Base-by-base conservation (phyloP, 1,140 invertebrate species). In the Ladona fulva region DNA sequence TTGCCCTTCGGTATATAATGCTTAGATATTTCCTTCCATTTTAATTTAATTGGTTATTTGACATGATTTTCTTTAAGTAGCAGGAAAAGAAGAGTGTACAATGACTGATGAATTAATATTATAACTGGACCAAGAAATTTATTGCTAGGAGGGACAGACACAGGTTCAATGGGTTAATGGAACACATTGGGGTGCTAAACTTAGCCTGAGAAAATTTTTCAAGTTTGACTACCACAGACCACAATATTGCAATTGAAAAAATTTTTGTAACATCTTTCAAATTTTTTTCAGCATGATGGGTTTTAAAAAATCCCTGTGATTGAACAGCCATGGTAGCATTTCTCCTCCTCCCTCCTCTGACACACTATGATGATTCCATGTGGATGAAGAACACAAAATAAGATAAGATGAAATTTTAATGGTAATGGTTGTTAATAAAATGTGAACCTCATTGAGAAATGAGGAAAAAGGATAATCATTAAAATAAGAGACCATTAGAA, bases 171-270 rank as follows among this genome's bases (percentile, higher is more conserved):
- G n/a, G 75, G 10, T 37, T n/a, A 76, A 29, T 76, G 75, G 75
- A 76, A 76, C 75, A 76, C 75, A 76, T 76, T 76, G 42, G 75
- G 75, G 75, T 76, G 75, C 75, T 76, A 76, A 74, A 76, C 75
- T 25, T 76, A 76, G 42, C 75, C 75, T 76, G 75, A 76, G 75
- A 76, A 76, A 76, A n/a, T 75, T 76, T n/a, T 76, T 76, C 75
- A 76, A 29, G 25, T 76, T 29, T n/a, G 75, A 37, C 75, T 76
- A 76, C 75, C 75, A 37, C 75, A 76, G 52, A 66, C 52, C 52
- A 66, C 52, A 66, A 66, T 66, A 66, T 66, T 66, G 52, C 52
- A 66, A 66, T 66, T 16, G 52, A 66, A 66, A 16, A 66, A 1
- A 66, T 5, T 37, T 66, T 66, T 22, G n/a, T 66, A 66, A 66